These are phyloP conservation scores for Tachina grossa DNA, from an alignment of 2,888 invertebrate species.

Conservation along the genomic window DNA sequence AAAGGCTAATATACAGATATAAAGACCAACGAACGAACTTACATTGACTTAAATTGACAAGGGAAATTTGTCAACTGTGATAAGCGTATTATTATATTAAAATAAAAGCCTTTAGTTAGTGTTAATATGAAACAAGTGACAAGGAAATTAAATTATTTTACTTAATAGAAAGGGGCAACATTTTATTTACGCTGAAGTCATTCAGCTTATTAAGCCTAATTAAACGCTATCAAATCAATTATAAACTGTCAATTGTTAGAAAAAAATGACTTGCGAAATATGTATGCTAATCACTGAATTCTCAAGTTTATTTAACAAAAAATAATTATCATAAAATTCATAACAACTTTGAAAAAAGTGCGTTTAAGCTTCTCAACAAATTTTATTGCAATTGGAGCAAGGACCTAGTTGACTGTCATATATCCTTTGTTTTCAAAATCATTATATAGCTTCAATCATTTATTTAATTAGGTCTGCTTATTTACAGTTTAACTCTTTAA, in stretches of 20 bases:
- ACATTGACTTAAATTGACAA: neutral
- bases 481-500: no score
- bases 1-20: neutral
- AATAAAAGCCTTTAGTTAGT: slow-evolving; percentile 4
- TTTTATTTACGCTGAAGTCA: neutral
- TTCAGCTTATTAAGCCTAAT: neutral
- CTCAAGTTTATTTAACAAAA: neutral
- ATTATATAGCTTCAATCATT: no score
- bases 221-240: neutral
- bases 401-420: no score
- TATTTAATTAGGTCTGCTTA: no score
- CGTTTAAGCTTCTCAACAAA: no score
- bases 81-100: neutral
- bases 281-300: neutral
- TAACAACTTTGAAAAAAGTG: no score
- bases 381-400: no score
- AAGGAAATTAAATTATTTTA: neutral
- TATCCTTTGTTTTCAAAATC: no score
- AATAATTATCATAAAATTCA: no score
- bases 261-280: neutral
- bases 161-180: neutral
- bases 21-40: neutral
- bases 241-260: neutral
- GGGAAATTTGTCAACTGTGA: slow-evolving; percentile 9
- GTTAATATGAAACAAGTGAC: slow-evolving; percentile 1